phyloP scores from a whole-genome alignment of 2,888 invertebrate genomes.

The Lordiphosa fenestrarum region DNA sequence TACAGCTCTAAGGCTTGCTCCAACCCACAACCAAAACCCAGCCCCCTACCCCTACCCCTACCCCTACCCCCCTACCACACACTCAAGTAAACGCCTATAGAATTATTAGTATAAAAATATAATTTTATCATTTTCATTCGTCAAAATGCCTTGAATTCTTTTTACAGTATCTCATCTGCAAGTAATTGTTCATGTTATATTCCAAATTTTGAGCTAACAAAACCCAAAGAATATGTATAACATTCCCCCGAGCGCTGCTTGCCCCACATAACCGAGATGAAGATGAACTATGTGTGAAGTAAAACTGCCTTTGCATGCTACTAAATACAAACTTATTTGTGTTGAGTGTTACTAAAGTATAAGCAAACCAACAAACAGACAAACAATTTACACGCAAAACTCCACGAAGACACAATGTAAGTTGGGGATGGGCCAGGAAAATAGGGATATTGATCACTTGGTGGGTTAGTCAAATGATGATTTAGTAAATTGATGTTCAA shows the following conservation, averaged over 20 bases:
- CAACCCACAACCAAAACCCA: constrained; percentile 11
- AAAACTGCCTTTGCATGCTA: constrained; percentile 20
- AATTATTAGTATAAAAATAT: constrained; percentile 42
- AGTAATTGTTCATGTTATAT: constrained; percentile 61
- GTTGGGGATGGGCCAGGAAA: too few relatives aligned
- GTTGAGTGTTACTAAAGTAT: constrained; percentile 11
- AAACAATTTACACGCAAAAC: constrained; percentile 33
- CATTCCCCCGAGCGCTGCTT: constrained; percentile 63
- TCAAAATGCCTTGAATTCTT: constrained; percentile 41
- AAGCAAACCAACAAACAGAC: constrained; percentile 41
- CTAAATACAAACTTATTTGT: neutral
- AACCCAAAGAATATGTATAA: constrained; percentile 56
- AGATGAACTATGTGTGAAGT: neutral
- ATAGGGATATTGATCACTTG: too few relatives aligned
- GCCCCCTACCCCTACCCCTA: neutral
- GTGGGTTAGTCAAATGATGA: too few relatives aligned
- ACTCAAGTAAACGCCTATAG: constrained; percentile 56
- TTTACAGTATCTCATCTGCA: constrained; percentile 59
- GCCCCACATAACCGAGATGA: constrained; percentile 12
- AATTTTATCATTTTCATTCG: constrained; percentile 18
- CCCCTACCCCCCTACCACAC: neutral
- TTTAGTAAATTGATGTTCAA: too few relatives aligned
- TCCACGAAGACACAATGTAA: neutral
- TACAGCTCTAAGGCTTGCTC: constrained; percentile 57
- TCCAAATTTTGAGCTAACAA: constrained; percentile 55